Percentiles rank a stretch among this genome's conserved stretches.
Conservation (phyloP, 1,140 invertebrate genomes). For the Monochamus saltuarius region DNA sequence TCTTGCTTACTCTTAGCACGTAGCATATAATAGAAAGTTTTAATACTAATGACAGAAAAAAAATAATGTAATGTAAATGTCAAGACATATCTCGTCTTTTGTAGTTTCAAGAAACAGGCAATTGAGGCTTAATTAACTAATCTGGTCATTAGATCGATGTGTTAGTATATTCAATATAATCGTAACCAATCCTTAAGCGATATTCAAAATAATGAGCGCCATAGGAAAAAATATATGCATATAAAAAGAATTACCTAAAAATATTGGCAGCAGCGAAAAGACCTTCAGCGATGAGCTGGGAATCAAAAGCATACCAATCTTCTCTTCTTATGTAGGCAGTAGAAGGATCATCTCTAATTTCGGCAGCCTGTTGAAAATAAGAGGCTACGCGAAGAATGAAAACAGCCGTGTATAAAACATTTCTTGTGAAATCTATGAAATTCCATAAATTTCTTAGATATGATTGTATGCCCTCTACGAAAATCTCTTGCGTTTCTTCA, state of each 20-base stretch:
- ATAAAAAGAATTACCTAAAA: constrained; percentile 66
- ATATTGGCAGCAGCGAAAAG: constrained; percentile 94
- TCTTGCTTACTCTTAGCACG: too few relatives aligned
- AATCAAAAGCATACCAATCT: constrained; percentile 90
- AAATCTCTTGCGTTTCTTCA: constrained; percentile 89
- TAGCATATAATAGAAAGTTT: too few relatives aligned
- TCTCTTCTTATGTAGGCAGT: constrained; percentile 77
- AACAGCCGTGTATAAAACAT: constrained; percentile 80
- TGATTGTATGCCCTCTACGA: constrained; percentile 75
- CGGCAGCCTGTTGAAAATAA: constrained; percentile 70
- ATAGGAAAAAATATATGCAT: too few relatives aligned
- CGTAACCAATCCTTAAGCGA: too few relatives aligned
- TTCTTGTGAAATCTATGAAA: constrained; percentile 90
- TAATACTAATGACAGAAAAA: too few relatives aligned
- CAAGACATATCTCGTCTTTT: too few relatives aligned
- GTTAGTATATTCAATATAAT: too few relatives aligned
- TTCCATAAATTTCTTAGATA: constrained; percentile 95
- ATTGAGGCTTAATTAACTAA: too few relatives aligned
- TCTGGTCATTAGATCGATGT: too few relatives aligned
- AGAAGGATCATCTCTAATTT: constrained; percentile 64
- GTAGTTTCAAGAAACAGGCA: too few relatives aligned
- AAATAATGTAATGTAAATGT: too few relatives aligned
- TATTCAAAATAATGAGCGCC: too few relatives aligned
- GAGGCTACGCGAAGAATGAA: constrained; percentile 74
- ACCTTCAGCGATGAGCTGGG: constrained; percentile 91